Evolutionary conservation across 2,797 vertebrate species (phyloP).

Genomic region (Urosaurus nigricauda): DNA sequence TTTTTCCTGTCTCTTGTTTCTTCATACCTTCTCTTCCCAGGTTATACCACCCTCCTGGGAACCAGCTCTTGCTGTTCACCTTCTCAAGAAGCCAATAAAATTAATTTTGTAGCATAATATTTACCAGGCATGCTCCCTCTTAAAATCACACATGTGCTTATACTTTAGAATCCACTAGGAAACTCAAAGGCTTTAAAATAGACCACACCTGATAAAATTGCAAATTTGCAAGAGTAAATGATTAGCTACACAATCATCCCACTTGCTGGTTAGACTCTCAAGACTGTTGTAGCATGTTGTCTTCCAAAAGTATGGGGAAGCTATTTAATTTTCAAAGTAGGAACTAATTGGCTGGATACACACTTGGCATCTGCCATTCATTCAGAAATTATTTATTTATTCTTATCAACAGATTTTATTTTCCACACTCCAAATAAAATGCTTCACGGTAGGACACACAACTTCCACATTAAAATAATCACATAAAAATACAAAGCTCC

Average conservation of each 20-base stretch:
- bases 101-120: not conserved
- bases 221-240: slow-evolving; percentile 27
- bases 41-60: not conserved
- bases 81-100: slow-evolving; percentile 23
- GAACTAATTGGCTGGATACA: slow-evolving; percentile 42
- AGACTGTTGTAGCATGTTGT: not conserved
- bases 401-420: not conserved
- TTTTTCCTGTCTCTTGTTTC: slow-evolving; percentile 3
- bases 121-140: not conserved
- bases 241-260: slow-evolving; percentile 28
- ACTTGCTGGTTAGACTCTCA: not conserved
- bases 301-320: slow-evolving; percentile 36
- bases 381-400: slow-evolving; percentile 6
- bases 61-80: not conserved
- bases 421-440: not conserved
- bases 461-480: not conserved
- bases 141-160: not conserved
- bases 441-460: not conserved
- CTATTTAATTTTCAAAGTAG: slow-evolving; percentile 55
- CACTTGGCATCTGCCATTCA: slow-evolving; percentile 1
- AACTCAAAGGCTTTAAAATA: slow-evolving; percentile 28
- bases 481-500: not conserved
- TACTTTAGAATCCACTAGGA: not conserved
- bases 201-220: not conserved
- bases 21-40: not conserved